These are phyloP conservation scores for Semicossyphus pulcher DNA, from an alignment of 2,113 vertebrate genomes.

Conservation along the genomic window DNA sequence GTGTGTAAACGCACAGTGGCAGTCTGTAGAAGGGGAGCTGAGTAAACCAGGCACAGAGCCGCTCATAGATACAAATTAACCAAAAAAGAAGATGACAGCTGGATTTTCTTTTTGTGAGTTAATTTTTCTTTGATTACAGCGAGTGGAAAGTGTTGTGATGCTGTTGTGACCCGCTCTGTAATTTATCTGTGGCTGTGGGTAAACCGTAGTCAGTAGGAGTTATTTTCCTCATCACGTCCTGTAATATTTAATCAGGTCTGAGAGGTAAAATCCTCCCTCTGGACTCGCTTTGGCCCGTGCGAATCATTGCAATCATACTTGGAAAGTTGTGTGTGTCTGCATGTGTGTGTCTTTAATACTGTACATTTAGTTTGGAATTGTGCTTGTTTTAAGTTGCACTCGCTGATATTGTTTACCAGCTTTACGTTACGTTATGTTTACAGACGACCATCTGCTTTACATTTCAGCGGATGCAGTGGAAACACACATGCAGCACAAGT, in stretches of 20 bases:
- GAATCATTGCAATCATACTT: slow-evolving; percentile 56
- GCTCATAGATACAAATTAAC: slow-evolving; percentile 43
- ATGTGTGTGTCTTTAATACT: slow-evolving; percentile 47
- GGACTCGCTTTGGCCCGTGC: slow-evolving; percentile 45
- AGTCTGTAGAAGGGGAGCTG: neutral
- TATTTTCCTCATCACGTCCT: slow-evolving; percentile 58
- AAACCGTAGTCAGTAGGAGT: slow-evolving; percentile 15
- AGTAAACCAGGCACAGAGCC: slow-evolving; percentile 13
- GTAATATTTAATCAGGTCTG: slow-evolving; percentile 60
- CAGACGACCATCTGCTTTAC: slow-evolving; percentile 64
- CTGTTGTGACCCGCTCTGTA: slow-evolving; percentile 38
- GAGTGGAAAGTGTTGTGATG: slow-evolving; percentile 67
- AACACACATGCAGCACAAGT: slow-evolving; percentile 55
- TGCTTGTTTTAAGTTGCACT: slow-evolving; percentile 48
- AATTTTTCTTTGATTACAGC: slow-evolving; percentile 64
- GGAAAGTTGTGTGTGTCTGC: slow-evolving; percentile 49
- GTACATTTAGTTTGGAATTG: slow-evolving; percentile 40
- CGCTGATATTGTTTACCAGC: slow-evolving; percentile 63
- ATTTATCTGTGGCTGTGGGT: slow-evolving; percentile 56
- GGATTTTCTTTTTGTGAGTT: slow-evolving; percentile 40
- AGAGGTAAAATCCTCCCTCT: slow-evolving; percentile 62
- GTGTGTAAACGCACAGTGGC: neutral
- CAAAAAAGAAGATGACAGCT: slow-evolving; percentile 61
- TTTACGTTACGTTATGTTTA: slow-evolving; percentile 64
- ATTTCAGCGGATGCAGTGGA: slow-evolving; percentile 54